phyloP scores from a whole-genome alignment of 1,140 invertebrate genomes.

The Drosophila nasuta region DNA sequence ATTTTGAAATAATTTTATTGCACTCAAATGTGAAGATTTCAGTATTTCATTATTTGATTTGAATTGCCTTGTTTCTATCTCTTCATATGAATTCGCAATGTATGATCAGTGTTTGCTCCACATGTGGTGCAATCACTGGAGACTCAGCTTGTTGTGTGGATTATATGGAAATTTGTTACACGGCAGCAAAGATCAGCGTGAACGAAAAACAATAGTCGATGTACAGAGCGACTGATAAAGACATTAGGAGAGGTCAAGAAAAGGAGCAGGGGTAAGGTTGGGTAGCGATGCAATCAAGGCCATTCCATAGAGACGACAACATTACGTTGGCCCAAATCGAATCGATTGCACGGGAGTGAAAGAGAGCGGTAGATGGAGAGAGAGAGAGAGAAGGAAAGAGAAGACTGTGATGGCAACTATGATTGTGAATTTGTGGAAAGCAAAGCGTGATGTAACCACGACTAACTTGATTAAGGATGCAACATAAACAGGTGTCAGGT shows the following conservation, averaged over 20 bases:
- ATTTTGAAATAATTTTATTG: no score
- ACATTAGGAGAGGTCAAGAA: constrained; percentile 42
- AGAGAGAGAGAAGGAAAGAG: not conserved
- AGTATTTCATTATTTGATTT: not conserved
- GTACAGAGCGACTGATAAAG: constrained; percentile 56
- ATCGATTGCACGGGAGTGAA: constrained; percentile 60
- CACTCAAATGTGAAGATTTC: no score
- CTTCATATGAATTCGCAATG: not conserved
- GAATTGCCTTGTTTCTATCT: not conserved
- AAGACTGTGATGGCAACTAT: not conserved
- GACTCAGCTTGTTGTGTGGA: not conserved
- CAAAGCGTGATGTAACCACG: constrained; percentile 40
- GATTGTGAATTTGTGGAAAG: constrained; percentile 39
- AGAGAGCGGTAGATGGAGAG: not conserved
- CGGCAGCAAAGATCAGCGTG: constrained; percentile 46
- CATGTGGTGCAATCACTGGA: not conserved
- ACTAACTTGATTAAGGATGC: constrained; percentile 53
- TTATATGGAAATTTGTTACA: constrained; percentile 54
- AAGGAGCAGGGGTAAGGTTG: constrained; percentile 9
- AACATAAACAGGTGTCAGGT: constrained; percentile 31
- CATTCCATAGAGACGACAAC: constrained; percentile 56
- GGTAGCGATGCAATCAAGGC: constrained; percentile 65
- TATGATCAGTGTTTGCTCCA: not conserved
- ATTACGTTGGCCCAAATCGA: constrained; percentile 70
- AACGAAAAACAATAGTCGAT: constrained; percentile 9